Evolutionary conservation across 2,113 vertebrate species (phyloP).

Genomic region (Ellobius talpinus): DNA sequence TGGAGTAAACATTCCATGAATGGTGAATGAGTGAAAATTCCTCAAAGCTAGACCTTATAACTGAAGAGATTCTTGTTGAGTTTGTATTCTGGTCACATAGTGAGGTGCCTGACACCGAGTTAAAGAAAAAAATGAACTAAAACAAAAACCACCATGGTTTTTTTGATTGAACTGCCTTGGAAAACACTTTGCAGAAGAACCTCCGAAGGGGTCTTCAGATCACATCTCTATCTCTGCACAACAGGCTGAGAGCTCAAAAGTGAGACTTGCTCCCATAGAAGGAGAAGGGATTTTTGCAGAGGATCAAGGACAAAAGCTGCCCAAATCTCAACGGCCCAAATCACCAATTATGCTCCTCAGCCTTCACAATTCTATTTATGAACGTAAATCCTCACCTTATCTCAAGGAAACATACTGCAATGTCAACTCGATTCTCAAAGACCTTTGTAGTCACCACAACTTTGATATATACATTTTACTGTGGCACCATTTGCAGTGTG

Average conservation of each 20-base stretch:
- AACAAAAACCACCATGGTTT: not conserved
- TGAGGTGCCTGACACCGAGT: not conserved
- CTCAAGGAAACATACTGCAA: constrained; percentile 74
- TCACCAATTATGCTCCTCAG: constrained; percentile 62
- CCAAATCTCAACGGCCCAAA: constrained; percentile 70
- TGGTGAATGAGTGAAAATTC: not conserved
- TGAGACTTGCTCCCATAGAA: not conserved
- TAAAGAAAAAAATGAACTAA: not conserved
- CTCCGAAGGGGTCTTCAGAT: not conserved
- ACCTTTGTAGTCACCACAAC: constrained; percentile 73
- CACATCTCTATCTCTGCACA: not conserved
- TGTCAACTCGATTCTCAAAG: constrained; percentile 74
- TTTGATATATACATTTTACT: constrained; percentile 78
- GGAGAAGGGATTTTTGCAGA: not conserved
- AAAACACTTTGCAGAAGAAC: not conserved
- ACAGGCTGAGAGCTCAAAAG: not conserved
- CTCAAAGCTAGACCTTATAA: not conserved
- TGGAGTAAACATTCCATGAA: not conserved
- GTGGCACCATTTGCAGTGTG: constrained; percentile 61
- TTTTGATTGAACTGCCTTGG: not conserved
- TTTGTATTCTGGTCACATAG: not conserved
- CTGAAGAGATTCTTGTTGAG: not conserved
- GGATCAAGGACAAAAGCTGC: constrained; percentile 73
- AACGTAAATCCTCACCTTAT: constrained; percentile 80
- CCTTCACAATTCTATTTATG: constrained; percentile 66